Evolutionary conservation across 2,113 vertebrate genomes (phyloP).

Genomic region (Seriola quinqueradiata): DNA sequence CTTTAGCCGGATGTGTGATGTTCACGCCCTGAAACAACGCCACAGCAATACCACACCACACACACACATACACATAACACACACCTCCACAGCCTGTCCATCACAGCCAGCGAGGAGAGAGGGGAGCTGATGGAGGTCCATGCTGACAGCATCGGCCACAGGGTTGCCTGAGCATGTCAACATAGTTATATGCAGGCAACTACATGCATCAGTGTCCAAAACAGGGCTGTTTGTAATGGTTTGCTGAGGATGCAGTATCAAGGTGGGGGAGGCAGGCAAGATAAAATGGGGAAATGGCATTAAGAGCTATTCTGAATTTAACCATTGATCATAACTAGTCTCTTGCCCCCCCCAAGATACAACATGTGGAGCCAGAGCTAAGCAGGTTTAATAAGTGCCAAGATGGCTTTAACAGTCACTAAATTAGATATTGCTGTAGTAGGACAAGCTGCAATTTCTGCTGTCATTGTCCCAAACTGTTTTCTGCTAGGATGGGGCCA

Average conservation of each 20-base stretch:
- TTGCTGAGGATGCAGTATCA: conserved; percentile 29
- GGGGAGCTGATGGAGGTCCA: conserved; percentile 22
- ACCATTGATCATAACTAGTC: conserved; percentile 13
- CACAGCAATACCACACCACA: neutral
- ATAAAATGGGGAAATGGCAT: conserved; percentile 24
- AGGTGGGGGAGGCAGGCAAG: neutral
- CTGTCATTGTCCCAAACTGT: neutral
- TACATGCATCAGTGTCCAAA: conserved; percentile 9
- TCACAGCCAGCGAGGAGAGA: conserved; percentile 43
- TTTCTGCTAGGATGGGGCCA: too few relatives aligned
- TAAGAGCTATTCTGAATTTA: conserved; percentile 17
- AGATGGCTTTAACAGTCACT: neutral
- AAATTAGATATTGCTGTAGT: neutral
- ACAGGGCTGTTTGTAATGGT: neutral
- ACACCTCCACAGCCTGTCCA: conserved; percentile 34
- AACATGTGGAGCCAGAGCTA: neutral
- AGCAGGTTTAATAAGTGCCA: conserved; percentile 9
- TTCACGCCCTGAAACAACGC: conserved; percentile 23
- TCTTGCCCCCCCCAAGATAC: neutral
- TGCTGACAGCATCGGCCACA: conserved; percentile 34
- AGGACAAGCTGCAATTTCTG: neutral
- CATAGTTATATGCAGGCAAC: conserved; percentile 21
- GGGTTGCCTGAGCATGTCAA: conserved; percentile 50
- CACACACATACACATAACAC: neutral
- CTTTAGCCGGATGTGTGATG: conserved; percentile 31